A percentile compares a stretch with the other conserved stretches of the same genome.
Evolutionary conservation across 2,888 invertebrate genomes (phyloP).

Genomic region (Linhomoeus sp.): DNA sequence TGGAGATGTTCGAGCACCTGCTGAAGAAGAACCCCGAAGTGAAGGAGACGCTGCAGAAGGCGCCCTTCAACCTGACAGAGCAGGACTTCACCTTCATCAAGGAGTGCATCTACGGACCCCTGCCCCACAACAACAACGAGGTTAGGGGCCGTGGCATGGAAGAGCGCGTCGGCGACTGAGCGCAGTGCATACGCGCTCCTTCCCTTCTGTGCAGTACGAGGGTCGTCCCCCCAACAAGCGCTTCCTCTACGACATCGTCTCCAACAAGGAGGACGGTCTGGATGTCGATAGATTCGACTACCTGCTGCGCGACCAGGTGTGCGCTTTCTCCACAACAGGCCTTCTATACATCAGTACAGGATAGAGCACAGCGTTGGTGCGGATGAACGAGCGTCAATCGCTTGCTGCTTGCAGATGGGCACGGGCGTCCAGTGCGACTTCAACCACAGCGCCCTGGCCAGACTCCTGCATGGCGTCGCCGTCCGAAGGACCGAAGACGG

Average conservation of each 20-base stretch:
- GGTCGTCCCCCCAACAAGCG: slow-evolving; percentile 28
- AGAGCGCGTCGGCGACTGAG: too few species aligned
- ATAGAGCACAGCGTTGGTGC: too few species aligned
- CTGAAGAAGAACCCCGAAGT: slow-evolving; percentile 23
- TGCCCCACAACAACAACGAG: too few species aligned
- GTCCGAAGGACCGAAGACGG: too few species aligned
- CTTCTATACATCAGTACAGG: too few species aligned
- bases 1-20: slow-evolving; percentile 34
- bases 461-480: too few species aligned
- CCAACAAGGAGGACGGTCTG: slow-evolving; percentile 39
- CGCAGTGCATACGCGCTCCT: too few species aligned
- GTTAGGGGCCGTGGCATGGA: too few species aligned
- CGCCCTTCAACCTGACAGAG: slow-evolving; percentile 17
- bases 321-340: slow-evolving; percentile 7
- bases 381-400: too few species aligned
- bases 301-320: slow-evolving; percentile 39
- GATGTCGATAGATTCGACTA: slow-evolving; percentile 52
- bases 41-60: slow-evolving; percentile 18
- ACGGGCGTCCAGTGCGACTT: too few species aligned
- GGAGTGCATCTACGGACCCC: slow-evolving; percentile 30
- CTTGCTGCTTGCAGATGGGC: too few species aligned
- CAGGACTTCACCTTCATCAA: slow-evolving; percentile 32
- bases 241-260: slow-evolving; percentile 41
- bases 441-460: too few species aligned
- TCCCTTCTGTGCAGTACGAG: slow-evolving; percentile 8